Percentiles rank a stretch among this genome's conserved stretches.
These are phyloP conservation scores for Microplitis demolitor DNA, from an alignment of 1,140 invertebrate genomes.

Conservation along the genomic window DNA sequence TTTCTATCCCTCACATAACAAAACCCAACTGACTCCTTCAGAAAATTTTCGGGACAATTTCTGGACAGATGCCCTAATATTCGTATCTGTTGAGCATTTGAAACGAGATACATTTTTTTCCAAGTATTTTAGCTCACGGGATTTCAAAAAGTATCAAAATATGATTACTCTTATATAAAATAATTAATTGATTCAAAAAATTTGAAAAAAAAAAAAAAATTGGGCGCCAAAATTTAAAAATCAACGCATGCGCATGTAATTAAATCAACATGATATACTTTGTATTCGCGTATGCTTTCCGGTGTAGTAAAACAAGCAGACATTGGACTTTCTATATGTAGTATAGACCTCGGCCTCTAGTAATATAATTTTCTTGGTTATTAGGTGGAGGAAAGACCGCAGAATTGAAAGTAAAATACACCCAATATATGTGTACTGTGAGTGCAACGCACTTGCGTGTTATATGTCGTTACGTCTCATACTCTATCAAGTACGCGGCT, in stretches of 20 bases:
- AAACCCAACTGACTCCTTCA: no score
- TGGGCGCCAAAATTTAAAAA: neutral
- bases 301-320: neutral
- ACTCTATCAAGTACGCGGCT: neutral
- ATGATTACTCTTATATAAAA: no score
- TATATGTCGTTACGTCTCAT: neutral
- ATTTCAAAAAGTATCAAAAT: no score
- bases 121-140: no score
- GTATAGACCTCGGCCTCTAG: slow-evolving; percentile 2
- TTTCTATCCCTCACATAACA: no score
- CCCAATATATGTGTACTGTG: neutral
- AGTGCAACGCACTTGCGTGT: neutral
- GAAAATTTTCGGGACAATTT: no score
- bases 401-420: slow-evolving; percentile 12
- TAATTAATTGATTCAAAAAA: no score
- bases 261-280: neutral
- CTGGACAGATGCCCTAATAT: no score
- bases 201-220: no score
- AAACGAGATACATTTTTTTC: no score
- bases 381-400: slow-evolving; percentile 1
- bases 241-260: neutral
- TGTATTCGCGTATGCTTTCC: neutral
- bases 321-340: slow-evolving; percentile 6
- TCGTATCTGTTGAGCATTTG: no score
- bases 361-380: neutral